phyloP scores from a whole-genome alignment of 2,797 vertebrate genomes.

The Xerus rutilus region DNA sequence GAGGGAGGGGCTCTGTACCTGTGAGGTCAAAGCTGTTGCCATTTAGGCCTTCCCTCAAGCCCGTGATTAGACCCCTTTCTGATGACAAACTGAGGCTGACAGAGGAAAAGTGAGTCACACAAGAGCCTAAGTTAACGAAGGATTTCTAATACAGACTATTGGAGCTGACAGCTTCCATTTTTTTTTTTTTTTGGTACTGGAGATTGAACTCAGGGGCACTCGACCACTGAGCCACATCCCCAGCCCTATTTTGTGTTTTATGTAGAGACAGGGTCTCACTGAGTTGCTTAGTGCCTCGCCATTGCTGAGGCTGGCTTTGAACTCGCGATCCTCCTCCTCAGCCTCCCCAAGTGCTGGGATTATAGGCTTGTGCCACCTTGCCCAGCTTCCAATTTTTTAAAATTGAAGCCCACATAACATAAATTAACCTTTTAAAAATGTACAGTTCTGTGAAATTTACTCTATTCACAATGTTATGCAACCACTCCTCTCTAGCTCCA shows the following conservation, averaged over 20 bases:
- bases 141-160: background rate
- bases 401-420: background rate
- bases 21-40: background rate
- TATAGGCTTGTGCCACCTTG: no score
- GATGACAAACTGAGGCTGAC: background rate
- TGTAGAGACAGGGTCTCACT: no score
- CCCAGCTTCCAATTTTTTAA: background rate
- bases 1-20: fast-evolving
- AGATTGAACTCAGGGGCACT: no score
- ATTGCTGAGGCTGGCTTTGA: no score
- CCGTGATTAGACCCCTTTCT: background rate
- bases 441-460: background rate
- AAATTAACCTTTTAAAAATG: background rate
- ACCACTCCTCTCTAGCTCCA: background rate
- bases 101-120: background rate
- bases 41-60: background rate
- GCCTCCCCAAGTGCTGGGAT: no score
- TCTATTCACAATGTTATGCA: background rate
- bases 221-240: no score
- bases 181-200: background rate
- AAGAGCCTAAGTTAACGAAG: background rate
- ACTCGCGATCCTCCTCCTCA: no score
- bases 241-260: no score
- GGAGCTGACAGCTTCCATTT: background rate
- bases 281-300: no score